Evolutionary conservation across 2,797 vertebrate species (phyloP).

Genomic region (Trichosurus vulpecula): DNA sequence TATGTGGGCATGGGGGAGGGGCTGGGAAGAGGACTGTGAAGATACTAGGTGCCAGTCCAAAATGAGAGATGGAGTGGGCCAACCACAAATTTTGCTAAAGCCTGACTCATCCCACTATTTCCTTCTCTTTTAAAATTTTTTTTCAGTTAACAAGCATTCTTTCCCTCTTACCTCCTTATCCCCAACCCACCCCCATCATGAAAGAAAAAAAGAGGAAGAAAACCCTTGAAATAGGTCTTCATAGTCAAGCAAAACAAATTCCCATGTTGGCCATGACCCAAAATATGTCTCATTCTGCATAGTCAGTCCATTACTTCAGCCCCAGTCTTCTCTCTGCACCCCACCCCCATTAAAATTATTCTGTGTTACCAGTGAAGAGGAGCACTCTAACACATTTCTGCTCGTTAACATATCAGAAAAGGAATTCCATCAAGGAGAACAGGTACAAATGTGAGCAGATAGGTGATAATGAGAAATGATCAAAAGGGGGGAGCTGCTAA

Average conservation of each 20-base stretch:
- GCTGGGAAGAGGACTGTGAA: background rate
- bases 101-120: background rate
- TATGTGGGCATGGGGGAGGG: background rate
- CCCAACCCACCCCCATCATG: background rate
- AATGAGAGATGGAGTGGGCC: background rate
- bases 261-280: background rate
- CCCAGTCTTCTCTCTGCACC: background rate
- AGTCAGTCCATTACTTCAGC: background rate
- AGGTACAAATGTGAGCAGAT: background rate
- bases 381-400: background rate
- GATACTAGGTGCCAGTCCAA: background rate
- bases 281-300: background rate
- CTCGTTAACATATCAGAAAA: background rate
- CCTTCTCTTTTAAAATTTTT: background rate
- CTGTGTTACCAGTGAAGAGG: background rate
- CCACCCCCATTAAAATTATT: background rate
- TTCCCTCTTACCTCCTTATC: background rate
- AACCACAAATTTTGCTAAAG: background rate
- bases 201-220: background rate
- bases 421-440: background rate
- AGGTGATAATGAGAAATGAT: background rate
- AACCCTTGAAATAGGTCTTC: background rate
- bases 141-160: background rate
- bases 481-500: background rate
- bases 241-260: background rate